Base-by-base conservation (phyloP, 1,140 invertebrate species). In the Drosophila trapezifrons region DNA sequence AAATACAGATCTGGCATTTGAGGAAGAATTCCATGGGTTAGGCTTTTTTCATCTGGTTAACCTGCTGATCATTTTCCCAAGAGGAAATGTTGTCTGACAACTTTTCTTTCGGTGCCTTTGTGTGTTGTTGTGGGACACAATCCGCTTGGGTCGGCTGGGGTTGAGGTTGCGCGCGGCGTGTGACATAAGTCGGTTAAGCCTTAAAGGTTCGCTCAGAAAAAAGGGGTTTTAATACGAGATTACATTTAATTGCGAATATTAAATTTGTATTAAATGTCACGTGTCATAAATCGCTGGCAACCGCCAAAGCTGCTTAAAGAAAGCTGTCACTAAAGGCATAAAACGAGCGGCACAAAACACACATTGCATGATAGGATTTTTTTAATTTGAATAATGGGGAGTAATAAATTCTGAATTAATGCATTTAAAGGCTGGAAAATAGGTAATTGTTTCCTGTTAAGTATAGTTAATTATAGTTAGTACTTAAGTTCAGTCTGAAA, bases 201-300 rank as follows among this genome's bases (percentile, higher is more conserved):
- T 35, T 49, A 56, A 72, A 58, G 69, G 66, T 58, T 49, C 43
- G 66, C 52, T 49, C 25, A 3, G 49, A 20, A 52, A 70, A 2
- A 49, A 35, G 18, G 63, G 63, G 37, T 47, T 49, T 72, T 71
- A 71, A 71, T 71, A 15, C 20, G 65, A 32, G 65, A 47, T 71
- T 71, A 71, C 67, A 45, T 49, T 71, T 72, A 72, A 72, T 71
- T 72, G 69, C 66, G 52, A 71, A 58, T 72, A 72, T 72, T 72
- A 72, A 57, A 72, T 72, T 71, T 58, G 52, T 35, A 72, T 72
- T 71, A 49, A 72, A 58, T 49, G 69, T 49, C 66, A 72, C 69
- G 69, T 58, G 66, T 49, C 35, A 71, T 72, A 72, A 71, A 71
- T 72, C 49, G 69, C 52, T 37, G 54, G 17, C 52, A 49, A 20